Evolutionary conservation across 1,140 invertebrate genomes (phyloP).

Genomic region (Drosophila orena): DNA sequence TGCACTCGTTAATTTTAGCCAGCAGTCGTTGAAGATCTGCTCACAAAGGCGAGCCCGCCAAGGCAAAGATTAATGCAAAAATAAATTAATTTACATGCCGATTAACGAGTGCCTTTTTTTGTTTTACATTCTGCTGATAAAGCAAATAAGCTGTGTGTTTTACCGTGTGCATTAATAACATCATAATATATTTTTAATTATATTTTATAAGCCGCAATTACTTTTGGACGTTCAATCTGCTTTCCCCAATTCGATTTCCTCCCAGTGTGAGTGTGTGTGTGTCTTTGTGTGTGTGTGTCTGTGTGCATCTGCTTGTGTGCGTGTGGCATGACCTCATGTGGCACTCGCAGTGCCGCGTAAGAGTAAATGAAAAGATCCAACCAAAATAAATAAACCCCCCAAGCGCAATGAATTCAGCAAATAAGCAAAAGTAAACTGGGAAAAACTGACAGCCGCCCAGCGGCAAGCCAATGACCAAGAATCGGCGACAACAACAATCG

Average conservation of each 20-base stretch:
- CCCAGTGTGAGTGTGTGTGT: neutral
- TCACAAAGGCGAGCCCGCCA: constrained; percentile 22
- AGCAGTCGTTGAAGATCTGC: constrained; percentile 12
- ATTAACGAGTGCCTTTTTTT: constrained; percentile 15
- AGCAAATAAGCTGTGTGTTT: constrained; percentile 1
- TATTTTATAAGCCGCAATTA: constrained; percentile 50
- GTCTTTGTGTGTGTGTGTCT: neutral
- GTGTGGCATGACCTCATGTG: constrained; percentile 40
- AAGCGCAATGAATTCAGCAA: constrained; percentile 75
- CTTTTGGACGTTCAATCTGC: constrained; percentile 10
- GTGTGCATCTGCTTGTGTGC: too few species aligned
- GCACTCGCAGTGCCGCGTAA: constrained; percentile 54
- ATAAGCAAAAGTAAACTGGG: constrained; percentile 55
- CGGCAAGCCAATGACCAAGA: constrained; percentile 79
- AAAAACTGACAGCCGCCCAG: constrained; percentile 26
- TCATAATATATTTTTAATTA: constrained; percentile 44
- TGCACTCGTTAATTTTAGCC: constrained; percentile 23
- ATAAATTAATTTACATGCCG: constrained; percentile 42
- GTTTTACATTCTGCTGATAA: constrained; percentile 11
- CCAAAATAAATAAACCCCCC: constrained; percentile 72
- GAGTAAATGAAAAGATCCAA: constrained; percentile 69
- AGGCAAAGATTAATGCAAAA: constrained; percentile 40
- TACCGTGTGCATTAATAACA: constrained; percentile 11
- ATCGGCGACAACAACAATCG: constrained; percentile 62
- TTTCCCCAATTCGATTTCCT: neutral